These are phyloP conservation scores for Andrena bucephala DNA, from an alignment of 2,888 invertebrate species.

Conservation along the genomic window DNA sequence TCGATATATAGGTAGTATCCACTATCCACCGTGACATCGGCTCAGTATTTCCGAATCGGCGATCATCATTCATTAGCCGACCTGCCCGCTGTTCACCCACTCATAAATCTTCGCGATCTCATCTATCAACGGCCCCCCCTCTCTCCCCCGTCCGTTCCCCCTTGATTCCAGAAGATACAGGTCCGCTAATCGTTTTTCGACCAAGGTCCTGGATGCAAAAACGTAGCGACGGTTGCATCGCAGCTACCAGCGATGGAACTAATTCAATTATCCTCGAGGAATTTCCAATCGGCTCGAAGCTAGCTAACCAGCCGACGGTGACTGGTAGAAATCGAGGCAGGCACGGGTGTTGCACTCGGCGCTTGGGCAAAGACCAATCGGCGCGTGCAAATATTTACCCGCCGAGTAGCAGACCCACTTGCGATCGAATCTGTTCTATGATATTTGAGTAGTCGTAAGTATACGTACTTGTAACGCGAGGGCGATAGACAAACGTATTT, in stretches of 20 bases:
- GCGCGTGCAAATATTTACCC: not conserved
- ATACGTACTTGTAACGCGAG: too few relatives aligned
- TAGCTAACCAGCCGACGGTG: not conserved
- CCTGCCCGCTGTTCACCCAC: constrained; percentile 39
- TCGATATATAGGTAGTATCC: not conserved
- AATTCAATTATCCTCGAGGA: not conserved
- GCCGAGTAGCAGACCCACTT: too few relatives aligned
- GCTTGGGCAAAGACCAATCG: not conserved
- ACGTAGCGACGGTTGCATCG: not conserved
- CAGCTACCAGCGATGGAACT: not conserved
- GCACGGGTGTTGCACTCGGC: too few relatives aligned
- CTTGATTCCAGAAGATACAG: not conserved
- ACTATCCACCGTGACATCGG: not conserved
- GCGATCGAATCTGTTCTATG: too few relatives aligned
- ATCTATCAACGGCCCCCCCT: constrained; percentile 32
- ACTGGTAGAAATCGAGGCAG: too few relatives aligned
- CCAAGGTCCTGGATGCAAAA: constrained; percentile 23
- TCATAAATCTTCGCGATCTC: constrained; percentile 50
- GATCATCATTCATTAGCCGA: constrained; percentile 52
- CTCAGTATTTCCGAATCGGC: constrained; percentile 30
- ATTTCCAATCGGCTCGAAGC: constrained; percentile 14
- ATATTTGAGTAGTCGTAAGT: too few relatives aligned
- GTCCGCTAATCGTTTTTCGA: constrained; percentile 41
- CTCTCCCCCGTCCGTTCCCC: not conserved
- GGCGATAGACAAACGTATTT: too few relatives aligned